These are phyloP conservation scores for Cisticola juncidis DNA, from an alignment of 2,113 vertebrate genomes.

Conservation along the genomic window DNA sequence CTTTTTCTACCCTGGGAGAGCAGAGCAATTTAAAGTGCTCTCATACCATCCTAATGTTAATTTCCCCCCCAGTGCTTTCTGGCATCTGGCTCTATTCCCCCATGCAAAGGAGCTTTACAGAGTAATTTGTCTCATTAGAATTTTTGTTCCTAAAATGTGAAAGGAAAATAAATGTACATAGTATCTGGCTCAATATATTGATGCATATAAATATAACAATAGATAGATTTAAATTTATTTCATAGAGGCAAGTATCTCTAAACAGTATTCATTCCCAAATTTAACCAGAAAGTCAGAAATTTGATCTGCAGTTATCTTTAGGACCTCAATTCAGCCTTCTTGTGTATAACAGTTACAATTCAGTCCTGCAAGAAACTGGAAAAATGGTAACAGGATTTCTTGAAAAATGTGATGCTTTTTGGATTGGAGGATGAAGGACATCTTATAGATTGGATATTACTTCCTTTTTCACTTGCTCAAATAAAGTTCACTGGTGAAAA, in stretches of 20 bases:
- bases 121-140: conserved; percentile 25
- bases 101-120: conserved; percentile 9
- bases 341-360: neutral
- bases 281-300: neutral
- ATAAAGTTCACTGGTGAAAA: neutral
- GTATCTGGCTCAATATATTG: neutral
- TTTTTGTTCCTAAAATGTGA: neutral
- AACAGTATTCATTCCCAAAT: neutral
- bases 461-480: neutral
- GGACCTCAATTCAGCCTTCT: neutral
- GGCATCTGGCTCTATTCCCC: conserved; percentile 39
- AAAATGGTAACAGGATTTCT: neutral
- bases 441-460: neutral
- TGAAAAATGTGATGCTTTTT: neutral
- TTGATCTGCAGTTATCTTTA: neutral
- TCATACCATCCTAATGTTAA: conserved; percentile 13
- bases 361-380: neutral
- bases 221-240: neutral
- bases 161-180: neutral
- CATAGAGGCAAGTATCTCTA: neutral
- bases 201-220: neutral
- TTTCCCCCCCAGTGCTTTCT: conserved; percentile 31
- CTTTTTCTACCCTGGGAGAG: neutral
- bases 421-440: neutral
- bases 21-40: conserved; percentile 26